These are phyloP conservation scores for Pseudochaenichthys georgianus DNA, from an alignment of 2,797 vertebrate genomes.

Conservation along the genomic window DNA sequence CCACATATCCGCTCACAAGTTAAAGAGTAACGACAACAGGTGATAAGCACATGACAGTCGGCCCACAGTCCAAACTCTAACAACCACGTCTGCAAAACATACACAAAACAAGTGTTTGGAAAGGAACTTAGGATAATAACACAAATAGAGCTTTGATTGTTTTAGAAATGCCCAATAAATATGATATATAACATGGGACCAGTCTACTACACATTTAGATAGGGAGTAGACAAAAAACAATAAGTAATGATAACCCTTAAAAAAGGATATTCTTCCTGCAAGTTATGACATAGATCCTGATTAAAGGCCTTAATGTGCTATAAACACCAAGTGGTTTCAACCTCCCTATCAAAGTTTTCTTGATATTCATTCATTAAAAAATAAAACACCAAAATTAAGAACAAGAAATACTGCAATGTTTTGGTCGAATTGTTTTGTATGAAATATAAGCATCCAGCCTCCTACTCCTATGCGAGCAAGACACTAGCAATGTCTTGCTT, in stretches of 20 bases:
- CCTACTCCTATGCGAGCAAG: neutral
- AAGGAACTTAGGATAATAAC: neutral
- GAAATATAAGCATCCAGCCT: neutral
- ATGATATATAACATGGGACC: neutral
- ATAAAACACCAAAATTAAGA: neutral
- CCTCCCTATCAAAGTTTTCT: neutral
- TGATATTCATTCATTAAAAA: too few species aligned
- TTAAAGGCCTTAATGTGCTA: too few species aligned
- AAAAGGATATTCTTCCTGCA: neutral
- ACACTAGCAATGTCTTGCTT: neutral
- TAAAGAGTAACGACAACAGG: conserved; percentile 67
- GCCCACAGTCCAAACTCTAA: conserved; percentile 23
- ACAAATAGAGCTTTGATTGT: neutral
- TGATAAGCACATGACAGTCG: conserved; percentile 42
- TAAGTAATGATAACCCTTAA: neutral
- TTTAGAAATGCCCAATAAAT: neutral
- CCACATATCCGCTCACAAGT: conserved; percentile 47
- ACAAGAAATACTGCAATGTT: neutral
- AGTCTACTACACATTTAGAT: neutral
- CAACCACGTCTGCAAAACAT: conserved; percentile 14
- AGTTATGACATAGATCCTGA: neutral
- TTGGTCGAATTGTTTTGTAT: neutral
- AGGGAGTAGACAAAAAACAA: neutral
- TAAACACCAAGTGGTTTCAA: neutral
- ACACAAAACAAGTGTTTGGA: neutral